Evolutionary conservation across 2,888 invertebrate genomes (phyloP).

Genomic region (Lamellibrachia columna): DNA sequence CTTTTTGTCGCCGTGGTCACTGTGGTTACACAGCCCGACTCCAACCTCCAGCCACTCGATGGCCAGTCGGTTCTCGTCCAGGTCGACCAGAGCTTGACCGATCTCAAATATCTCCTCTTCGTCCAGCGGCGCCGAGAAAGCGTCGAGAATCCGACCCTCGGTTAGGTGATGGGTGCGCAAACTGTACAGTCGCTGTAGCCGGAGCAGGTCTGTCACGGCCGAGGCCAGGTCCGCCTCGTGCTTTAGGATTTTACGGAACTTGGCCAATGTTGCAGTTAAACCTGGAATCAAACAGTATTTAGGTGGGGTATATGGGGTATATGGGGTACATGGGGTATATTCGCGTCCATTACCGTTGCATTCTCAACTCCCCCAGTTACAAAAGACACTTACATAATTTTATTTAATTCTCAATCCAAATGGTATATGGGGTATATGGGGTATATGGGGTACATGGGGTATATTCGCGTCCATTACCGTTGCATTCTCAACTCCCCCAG

Average conservation of each 20-base stretch:
- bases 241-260: not conserved
- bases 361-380: not conserved
- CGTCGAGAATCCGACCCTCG: not conserved
- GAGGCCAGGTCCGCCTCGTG: constrained; percentile 3
- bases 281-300: not conserved
- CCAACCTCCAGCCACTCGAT: not conserved
- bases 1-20: not conserved
- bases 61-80: not conserved
- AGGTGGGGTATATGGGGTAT: not conserved
- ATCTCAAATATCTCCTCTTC: not conserved
- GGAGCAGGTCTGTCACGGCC: not conserved
- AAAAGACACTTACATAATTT: too few relatives aligned
- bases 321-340: not conserved
- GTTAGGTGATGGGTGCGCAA: not conserved
- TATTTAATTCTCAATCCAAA: too few relatives aligned
- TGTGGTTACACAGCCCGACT: not conserved
- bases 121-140: not conserved
- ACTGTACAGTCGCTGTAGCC: not conserved
- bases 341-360: not conserved
- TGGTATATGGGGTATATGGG: too few relatives aligned
- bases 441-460: too few relatives aligned
- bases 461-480: not conserved
- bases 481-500: not conserved
- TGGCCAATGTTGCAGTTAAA: not conserved
- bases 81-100: not conserved